A percentile compares a stretch with the other conserved stretches of the same genome.
phyloP scores from a whole-genome alignment of 2,113 vertebrate species.

The Theristicus caerulescens region DNA sequence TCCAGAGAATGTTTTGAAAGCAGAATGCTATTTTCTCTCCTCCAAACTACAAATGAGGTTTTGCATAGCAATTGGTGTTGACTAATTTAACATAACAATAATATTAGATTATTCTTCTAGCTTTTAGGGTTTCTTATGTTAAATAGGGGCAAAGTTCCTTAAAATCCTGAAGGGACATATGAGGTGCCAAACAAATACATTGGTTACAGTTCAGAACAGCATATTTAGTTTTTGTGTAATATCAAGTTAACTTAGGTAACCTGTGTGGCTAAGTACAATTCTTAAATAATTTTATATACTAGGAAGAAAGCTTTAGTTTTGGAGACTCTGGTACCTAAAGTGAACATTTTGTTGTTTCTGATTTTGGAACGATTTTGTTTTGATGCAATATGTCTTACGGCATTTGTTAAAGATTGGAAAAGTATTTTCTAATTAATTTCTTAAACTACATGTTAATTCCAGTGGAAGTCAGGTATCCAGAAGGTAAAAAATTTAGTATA shows the following conservation, averaged over 20 bases:
- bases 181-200: background rate
- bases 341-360: accelerated
- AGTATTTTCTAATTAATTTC: background rate
- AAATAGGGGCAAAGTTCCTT: background rate
- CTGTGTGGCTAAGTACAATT: background rate
- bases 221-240: background rate
- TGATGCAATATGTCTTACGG: background rate
- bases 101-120: background rate
- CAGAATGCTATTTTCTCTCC: background rate
- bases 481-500: background rate
- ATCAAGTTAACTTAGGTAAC: background rate
- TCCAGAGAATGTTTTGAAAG: background rate
- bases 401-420: background rate
- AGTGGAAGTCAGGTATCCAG: background rate
- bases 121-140: background rate
- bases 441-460: background rate
- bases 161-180: background rate
- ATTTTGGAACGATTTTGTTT: background rate
- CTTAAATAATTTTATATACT: background rate
- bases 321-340: background rate
- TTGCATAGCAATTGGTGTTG: background rate
- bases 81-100: background rate
- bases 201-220: background rate
- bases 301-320: background rate
- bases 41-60: background rate